Percentiles rank a stretch among this genome's conserved stretches.
These are phyloP conservation scores for Paratilapia polleni DNA, from an alignment of 2,113 vertebrate genomes.

Conservation along the genomic window DNA sequence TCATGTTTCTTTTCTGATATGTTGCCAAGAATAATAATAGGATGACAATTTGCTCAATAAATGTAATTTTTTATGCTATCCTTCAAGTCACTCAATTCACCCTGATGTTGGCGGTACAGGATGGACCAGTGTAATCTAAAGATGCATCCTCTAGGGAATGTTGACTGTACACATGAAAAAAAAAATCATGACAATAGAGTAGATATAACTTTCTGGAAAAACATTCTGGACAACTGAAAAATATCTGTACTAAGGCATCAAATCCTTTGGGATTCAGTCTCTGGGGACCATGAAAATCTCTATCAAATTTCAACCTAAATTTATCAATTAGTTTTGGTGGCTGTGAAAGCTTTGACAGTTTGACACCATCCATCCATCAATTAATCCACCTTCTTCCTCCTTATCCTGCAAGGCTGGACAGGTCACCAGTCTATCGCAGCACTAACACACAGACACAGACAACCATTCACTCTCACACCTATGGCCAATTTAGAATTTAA, in stretches of 20 bases:
- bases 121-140: not conserved
- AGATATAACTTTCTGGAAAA: not conserved
- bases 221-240: not conserved
- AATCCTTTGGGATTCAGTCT: too few species aligned
- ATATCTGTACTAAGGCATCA: too few species aligned
- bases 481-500: too few species aligned
- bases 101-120: not conserved
- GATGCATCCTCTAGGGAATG: not conserved
- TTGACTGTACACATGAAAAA: rapidly evolving
- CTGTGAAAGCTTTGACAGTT: not conserved
- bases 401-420: too few species aligned
- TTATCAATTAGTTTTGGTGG: not conserved
- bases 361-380: too few species aligned
- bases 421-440: too few species aligned
- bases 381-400: too few species aligned
- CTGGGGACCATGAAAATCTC: not conserved
- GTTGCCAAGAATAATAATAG: not conserved
- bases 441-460: too few species aligned
- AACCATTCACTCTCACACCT: too few species aligned
- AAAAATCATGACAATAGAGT: not conserved
- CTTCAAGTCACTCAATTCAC: not conserved
- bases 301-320: not conserved
- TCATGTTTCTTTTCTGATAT: rapidly evolving
- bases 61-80: rapidly evolving
- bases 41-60: not conserved